A percentile compares a stretch with the other conserved stretches of the same genome.
These are phyloP conservation scores for Uropsilus gracilis DNA, from an alignment of 2,113 vertebrate genomes.

Conservation along the genomic window DNA sequence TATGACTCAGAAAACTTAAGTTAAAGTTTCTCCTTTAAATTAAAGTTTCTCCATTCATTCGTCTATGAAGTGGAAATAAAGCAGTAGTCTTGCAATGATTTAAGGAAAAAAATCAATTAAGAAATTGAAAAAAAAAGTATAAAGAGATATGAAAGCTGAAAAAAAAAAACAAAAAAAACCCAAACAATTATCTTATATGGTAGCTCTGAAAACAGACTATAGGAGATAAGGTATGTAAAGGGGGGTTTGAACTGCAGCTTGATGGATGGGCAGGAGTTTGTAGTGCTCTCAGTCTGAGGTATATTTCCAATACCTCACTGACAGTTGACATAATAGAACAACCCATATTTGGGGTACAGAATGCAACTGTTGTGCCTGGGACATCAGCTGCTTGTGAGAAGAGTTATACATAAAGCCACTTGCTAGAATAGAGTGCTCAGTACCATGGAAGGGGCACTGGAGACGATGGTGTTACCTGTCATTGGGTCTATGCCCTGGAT, in stretches of 20 bases:
- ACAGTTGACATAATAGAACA: not conserved
- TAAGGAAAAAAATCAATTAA: too few species aligned
- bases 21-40: too few species aligned
- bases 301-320: not conserved
- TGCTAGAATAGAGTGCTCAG: not conserved
- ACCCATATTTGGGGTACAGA: not conserved
- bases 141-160: too few species aligned
- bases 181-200: not conserved
- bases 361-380: too few species aligned
- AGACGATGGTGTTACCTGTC: too few species aligned
- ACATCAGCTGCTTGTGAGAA: not conserved
- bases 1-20: not conserved
- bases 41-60: too few species aligned
- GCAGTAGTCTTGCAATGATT: too few species aligned
- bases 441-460: not conserved
- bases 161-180: too few species aligned
- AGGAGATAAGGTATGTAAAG: not conserved
- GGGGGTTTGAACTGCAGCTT: not conserved
- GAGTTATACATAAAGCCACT: too few species aligned
- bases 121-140: too few species aligned
- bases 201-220: not conserved
- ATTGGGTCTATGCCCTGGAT: too few species aligned
- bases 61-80: slow-evolving; percentile 8
- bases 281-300: not conserved
- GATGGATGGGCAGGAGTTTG: not conserved